Evolutionary conservation across 2,113 vertebrate genomes (phyloP), one percentile per base, ranked within the genome.

Genomic region (Phocoena phocoena): DNA sequence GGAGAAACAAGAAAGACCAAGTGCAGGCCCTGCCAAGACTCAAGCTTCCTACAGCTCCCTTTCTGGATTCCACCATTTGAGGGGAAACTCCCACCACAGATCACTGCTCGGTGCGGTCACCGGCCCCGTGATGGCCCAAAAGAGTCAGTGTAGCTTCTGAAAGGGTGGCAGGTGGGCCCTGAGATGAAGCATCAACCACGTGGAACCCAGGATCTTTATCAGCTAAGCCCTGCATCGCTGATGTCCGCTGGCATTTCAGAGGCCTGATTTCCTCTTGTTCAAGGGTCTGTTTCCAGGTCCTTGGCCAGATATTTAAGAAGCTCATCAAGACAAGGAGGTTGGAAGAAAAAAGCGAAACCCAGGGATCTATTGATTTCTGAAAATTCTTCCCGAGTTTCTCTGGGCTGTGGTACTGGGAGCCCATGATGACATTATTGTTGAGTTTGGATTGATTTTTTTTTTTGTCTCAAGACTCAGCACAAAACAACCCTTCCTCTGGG

Each of bases 341-440:
- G 63, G 89, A 80, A 89, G 74, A 50, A 93, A 76, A 55, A 80
- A 55, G 62, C 70, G 82, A 88, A 70, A 87, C 50, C 44, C 28
- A 92, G 73, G 28, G 25, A 25, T 26, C 25, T 76, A 70, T 94
- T 84, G 74, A 88, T 97, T 95, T 70, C 88, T 91, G 89, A 88
- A 85, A 90, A 76, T 88, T 93, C 95, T 86, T 98, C 93, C 80
- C 70, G 84, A 76, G 68, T 90, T 70, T 97, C 96, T 82, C 89
- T 97, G 88, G 84, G 53, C 79, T 88, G 26, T 90, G 80, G 74
- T 95, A 68, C 90, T 96, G 86, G 96, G 96, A 90, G 95, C 79
- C 94, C 77, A 41, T 0, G 2, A 89, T 58, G 94, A 95, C 97
- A 97, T 93, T 83, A 65, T 93, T 88, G 73, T 92, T 90, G 92